Evolutionary conservation across 2,797 vertebrate species (phyloP).

Genomic region (Borostomias antarcticus): DNA sequence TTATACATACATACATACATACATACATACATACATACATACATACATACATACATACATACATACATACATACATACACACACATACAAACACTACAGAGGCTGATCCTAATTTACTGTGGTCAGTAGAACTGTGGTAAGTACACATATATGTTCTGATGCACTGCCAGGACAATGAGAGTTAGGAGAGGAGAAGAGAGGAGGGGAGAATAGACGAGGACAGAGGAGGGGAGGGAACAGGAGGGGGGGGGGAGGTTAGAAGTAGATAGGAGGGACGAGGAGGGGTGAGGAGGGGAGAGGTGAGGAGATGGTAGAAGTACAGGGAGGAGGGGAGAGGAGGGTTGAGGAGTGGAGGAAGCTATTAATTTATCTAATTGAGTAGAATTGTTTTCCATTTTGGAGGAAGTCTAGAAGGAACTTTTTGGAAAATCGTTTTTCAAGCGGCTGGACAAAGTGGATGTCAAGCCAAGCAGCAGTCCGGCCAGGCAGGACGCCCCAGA

Average conservation of each 20-base stretch:
- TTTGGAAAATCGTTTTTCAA: not conserved
- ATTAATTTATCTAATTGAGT: slow-evolving; percentile 46
- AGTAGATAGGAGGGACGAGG: too few species aligned
- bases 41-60: slow-evolving; percentile 29
- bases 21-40: slow-evolving; percentile 29
- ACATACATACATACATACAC: slow-evolving; percentile 22
- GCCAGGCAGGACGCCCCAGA: slow-evolving; percentile 27
- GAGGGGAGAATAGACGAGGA: too few species aligned
- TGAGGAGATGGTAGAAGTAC: slow-evolving; percentile 6
- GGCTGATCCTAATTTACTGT: slow-evolving; percentile 66
- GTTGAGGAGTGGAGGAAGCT: slow-evolving; percentile 29
- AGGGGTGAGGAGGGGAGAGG: slow-evolving; percentile 2
- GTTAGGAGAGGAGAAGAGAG: slow-evolving; percentile 20
- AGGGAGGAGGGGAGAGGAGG: not conserved
- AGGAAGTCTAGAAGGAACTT: slow-evolving; percentile 28
- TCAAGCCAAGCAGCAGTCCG: slow-evolving; percentile 46
- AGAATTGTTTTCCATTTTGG: slow-evolving; percentile 41
- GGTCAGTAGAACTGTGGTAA: slow-evolving; percentile 59
- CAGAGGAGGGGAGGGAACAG: too few species aligned
- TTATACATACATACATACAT: slow-evolving; percentile 27
- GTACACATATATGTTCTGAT: slow-evolving; percentile 38
- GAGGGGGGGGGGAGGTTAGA: too few species aligned
- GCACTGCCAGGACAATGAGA: slow-evolving; percentile 30
- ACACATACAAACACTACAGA: slow-evolving; percentile 30
- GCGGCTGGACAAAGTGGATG: slow-evolving; percentile 29